phyloP scores from a whole-genome alignment of 2,888 invertebrate genomes.

The Cataglyphis albicans region DNA sequence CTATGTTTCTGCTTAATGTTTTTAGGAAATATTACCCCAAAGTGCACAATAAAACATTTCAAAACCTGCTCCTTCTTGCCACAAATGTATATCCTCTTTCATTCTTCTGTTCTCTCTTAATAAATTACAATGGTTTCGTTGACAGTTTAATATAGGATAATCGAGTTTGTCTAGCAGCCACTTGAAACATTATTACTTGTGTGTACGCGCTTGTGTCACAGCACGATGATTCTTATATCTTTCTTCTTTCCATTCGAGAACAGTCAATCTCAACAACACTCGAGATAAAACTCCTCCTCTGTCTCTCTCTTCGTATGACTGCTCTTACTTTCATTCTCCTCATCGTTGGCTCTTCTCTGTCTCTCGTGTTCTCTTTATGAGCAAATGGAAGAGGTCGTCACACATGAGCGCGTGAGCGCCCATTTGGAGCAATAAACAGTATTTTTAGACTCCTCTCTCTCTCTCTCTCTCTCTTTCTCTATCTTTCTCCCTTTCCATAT shows the following conservation, averaged over 20 bases:
- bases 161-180: slow-evolving; percentile 19
- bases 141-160: background rate
- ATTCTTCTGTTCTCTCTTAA: background rate
- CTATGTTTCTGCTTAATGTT: background rate
- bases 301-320: slow-evolving; percentile 1
- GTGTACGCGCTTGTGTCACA: background rate
- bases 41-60: background rate
- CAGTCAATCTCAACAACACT: slow-evolving; percentile 1
- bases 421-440: slow-evolving; percentile 80
- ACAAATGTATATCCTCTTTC: background rate
- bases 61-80: no score
- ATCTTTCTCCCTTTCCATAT: slow-evolving; percentile 34
- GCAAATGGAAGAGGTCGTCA: slow-evolving; percentile 77
- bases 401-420: slow-evolving; percentile 81
- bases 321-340: slow-evolving; percentile 10
- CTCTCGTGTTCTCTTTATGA: slow-evolving; percentile 68
- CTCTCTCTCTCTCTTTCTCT: slow-evolving; percentile 4
- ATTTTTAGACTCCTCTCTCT: slow-evolving; percentile 77
- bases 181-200: background rate
- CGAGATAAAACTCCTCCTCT: slow-evolving; percentile 28
- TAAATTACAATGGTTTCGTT: background rate
- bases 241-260: background rate
- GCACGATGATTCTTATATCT: slow-evolving; percentile 13
- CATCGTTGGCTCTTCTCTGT: slow-evolving; percentile 18
- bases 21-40: background rate